These are phyloP conservation scores for Bemisia tabaci DNA, from an alignment of 1,140 invertebrate species.

Conservation along the genomic window DNA sequence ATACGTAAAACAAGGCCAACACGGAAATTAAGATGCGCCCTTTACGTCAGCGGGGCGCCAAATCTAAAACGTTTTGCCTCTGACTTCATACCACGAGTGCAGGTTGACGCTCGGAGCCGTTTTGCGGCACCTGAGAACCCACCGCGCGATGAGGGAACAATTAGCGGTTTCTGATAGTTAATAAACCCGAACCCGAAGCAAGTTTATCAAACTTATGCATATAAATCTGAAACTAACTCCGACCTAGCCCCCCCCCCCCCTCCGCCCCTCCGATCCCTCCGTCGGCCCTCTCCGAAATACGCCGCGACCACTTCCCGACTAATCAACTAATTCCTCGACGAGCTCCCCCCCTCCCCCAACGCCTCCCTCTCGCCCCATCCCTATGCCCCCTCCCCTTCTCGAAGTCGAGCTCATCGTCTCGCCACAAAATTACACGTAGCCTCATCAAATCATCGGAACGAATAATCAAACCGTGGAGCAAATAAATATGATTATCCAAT, in stretches of 20 bases:
- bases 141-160: too few species aligned
- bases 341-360: background rate
- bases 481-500: background rate
- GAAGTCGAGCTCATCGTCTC: background rate
- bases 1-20: too few species aligned
- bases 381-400: background rate
- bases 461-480: background rate
- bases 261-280: background rate
- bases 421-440: background rate
- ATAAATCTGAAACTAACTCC: constrained; percentile 1
- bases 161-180: background rate
- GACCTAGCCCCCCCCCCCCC: background rate
- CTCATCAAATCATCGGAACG: background rate
- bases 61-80: too few species aligned
- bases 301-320: constrained; percentile 21
- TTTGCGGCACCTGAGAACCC: too few species aligned
- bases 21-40: too few species aligned
- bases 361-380: background rate
- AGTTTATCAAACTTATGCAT: background rate
- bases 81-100: too few species aligned
- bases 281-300: constrained; percentile 11
- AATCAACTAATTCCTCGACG: background rate
- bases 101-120: too few species aligned
- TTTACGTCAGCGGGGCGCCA: too few species aligned
- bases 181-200: background rate